Percentiles rank a stretch among this genome's conserved stretches.
Evolutionary conservation across 2,888 invertebrate genomes (phyloP).

Genomic region (Coleophora flavipennella): DNA sequence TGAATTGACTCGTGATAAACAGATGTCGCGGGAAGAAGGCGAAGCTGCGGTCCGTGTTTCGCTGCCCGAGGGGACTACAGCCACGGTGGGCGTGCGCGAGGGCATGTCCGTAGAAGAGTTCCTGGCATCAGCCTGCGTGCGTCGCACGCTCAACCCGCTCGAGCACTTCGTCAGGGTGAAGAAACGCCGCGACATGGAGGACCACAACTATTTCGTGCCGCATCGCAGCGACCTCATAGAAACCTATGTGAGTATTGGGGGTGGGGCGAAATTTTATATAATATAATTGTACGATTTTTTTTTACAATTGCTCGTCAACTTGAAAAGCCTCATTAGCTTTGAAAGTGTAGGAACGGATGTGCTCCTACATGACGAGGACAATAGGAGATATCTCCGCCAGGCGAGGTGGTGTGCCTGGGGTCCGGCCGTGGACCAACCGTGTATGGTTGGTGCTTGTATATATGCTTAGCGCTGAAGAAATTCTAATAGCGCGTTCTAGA

Average conservation of each 20-base stretch:
- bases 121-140: constrained; percentile 91
- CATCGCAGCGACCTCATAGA: constrained; percentile 95
- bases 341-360: too few relatives aligned
- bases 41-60: constrained; percentile 93
- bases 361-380: too few relatives aligned
- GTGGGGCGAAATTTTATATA: too few relatives aligned
- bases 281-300: too few relatives aligned
- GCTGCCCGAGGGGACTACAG: constrained; percentile 86
- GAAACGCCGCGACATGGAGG: constrained; percentile 95
- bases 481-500: too few relatives aligned
- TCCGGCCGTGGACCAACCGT: too few relatives aligned
- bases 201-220: constrained; percentile 96
- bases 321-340: too few relatives aligned
- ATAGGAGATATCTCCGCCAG: too few relatives aligned
- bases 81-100: constrained; percentile 89
- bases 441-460: too few relatives aligned
- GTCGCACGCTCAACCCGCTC: constrained; percentile 92
- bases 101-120: constrained; percentile 97
- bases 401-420: too few relatives aligned
- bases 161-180: constrained; percentile 97
- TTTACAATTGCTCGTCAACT: too few relatives aligned
- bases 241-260: constrained; percentile 90
- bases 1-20: constrained; percentile 26
- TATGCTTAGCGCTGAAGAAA: too few relatives aligned
- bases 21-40: constrained; percentile 90